Percentiles rank a stretch among this genome's conserved stretches.
Conservation (phyloP, 2,888 invertebrate species). For the Neoitamus cyanurus region DNA sequence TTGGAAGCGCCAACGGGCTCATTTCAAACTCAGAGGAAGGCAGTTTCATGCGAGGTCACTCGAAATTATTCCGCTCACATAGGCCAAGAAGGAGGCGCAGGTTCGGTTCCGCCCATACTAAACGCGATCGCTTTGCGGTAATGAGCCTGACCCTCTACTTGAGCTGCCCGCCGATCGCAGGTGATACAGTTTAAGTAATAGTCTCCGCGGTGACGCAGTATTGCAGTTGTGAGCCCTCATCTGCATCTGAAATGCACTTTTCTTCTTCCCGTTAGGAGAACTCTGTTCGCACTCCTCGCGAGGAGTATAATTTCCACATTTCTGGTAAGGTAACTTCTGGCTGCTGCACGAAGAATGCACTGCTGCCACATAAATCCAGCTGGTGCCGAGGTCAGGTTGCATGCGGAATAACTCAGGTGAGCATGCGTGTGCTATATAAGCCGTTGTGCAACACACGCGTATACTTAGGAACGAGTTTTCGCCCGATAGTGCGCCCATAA, state of each 20-base stretch:
- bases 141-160: constrained; percentile 24
- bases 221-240: neutral
- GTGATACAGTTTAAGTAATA: constrained; percentile 16
- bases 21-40: neutral
- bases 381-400: constrained; percentile 37
- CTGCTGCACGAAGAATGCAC: neutral
- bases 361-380: constrained; percentile 31
- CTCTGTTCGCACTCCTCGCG: neutral
- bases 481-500: constrained; percentile 9
- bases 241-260: constrained; percentile 15
- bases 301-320: constrained; percentile 29
- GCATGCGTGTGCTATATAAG: constrained; percentile 19
- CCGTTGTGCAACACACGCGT: neutral
- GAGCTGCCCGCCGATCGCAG: neutral
- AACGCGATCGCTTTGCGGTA: neutral
- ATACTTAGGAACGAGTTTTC: constrained; percentile 11
- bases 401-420: constrained; percentile 30
- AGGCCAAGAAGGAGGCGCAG: neutral
- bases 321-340: constrained; percentile 20
- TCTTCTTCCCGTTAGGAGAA: constrained; percentile 25
- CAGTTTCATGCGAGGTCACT: neutral
- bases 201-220: neutral
- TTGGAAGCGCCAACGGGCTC: constrained; percentile 3
- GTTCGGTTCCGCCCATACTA: neutral
- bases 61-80: neutral